phyloP scores from a whole-genome alignment of 2,113 vertebrate species.

The Caranx melampygus region DNA sequence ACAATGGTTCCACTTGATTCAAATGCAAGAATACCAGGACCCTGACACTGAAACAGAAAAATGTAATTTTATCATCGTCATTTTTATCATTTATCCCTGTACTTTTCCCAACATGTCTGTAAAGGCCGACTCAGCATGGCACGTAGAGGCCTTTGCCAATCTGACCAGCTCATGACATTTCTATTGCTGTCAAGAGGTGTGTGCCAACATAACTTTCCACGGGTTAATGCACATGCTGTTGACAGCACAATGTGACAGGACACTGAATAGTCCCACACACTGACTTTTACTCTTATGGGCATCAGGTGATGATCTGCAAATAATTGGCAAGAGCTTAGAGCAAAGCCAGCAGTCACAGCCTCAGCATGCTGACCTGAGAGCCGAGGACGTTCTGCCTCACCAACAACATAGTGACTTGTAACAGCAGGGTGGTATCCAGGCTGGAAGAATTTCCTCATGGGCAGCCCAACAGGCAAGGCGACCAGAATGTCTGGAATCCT shows the following conservation, averaged over 20 bases:
- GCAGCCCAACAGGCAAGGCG: slow-evolving; percentile 33
- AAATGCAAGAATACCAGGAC: not conserved
- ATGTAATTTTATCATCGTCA: not conserved
- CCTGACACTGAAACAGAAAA: not conserved
- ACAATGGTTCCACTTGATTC: not conserved
- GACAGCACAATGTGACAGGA: slow-evolving; percentile 23
- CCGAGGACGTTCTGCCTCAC: slow-evolving; percentile 6
- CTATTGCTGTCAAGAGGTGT: not conserved
- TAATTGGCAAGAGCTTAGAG: slow-evolving; percentile 21
- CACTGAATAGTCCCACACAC: not conserved
- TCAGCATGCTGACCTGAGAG: not conserved
- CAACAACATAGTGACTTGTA: not conserved
- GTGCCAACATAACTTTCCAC: not conserved
- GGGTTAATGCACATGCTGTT: slow-evolving; percentile 1
- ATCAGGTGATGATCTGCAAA: slow-evolving; percentile 35
- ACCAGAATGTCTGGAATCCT: slow-evolving; percentile 53
- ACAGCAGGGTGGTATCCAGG: slow-evolving; percentile 9
- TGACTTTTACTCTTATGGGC: not conserved
- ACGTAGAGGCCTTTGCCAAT: not conserved
- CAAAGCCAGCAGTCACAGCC: not conserved
- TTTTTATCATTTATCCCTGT: too few species aligned
- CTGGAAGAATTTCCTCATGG: slow-evolving; percentile 36
- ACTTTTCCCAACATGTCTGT: not conserved
- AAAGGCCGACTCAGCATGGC: not conserved
- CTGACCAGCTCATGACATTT: not conserved